A percentile compares a stretch with the other conserved stretches of the same genome.
These are phyloP conservation scores for Pseudolaguvia tuberculata DNA, from an alignment of 2,113 vertebrate species.

Conservation along the genomic window DNA sequence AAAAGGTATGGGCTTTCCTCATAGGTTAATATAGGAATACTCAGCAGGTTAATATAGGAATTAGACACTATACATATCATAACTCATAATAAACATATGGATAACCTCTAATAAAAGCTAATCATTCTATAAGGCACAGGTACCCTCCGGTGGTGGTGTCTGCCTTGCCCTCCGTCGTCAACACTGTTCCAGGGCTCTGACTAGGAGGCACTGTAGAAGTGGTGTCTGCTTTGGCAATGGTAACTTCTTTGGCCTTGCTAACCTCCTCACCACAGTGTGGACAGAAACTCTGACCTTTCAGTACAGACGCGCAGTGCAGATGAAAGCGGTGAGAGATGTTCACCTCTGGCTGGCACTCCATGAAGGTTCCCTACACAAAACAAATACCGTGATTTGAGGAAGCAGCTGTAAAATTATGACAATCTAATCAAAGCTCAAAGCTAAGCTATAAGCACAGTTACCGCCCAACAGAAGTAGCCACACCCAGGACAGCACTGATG, in stretches of 20 bases:
- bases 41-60: not conserved
- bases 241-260: slow-evolving; percentile 92
- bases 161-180: slow-evolving; percentile 78
- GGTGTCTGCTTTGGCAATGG: slow-evolving; percentile 95
- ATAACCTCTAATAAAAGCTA: not conserved
- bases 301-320: slow-evolving; percentile 81
- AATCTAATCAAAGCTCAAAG: not conserved
- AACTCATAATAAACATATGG: not conserved
- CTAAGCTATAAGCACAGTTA: slow-evolving; percentile 62
- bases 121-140: not conserved
- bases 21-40: too few species aligned
- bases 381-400: not conserved
- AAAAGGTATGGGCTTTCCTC: not conserved
- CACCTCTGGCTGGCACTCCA: slow-evolving; percentile 96
- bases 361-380: slow-evolving; percentile 82
- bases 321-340: slow-evolving; percentile 96
- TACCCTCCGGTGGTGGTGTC: slow-evolving; percentile 94
- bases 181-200: slow-evolving; percentile 65
- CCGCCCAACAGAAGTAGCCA: slow-evolving; percentile 94
- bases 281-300: slow-evolving; percentile 89
- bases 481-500: slow-evolving; percentile 98
- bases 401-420: not conserved
- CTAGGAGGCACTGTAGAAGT: slow-evolving; percentile 78
- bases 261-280: slow-evolving; percentile 95
- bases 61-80: not conserved